A percentile compares a stretch with the other conserved stretches of the same genome.
phyloP scores from a whole-genome alignment of 2,113 vertebrate species.

The Taxidea taxus region DNA sequence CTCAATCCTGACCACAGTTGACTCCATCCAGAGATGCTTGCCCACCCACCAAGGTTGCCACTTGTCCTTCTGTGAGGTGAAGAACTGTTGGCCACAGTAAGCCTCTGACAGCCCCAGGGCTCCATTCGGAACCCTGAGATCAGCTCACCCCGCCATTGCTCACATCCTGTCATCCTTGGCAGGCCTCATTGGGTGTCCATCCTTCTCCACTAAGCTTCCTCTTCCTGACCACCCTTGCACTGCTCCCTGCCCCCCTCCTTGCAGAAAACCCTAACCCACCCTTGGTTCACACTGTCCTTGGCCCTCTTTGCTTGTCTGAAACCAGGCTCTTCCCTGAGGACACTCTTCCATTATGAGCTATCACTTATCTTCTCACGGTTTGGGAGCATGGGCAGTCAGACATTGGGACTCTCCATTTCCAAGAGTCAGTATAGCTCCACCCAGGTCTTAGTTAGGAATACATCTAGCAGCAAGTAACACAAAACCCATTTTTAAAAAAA shows the following conservation, averaged over 20 bases:
- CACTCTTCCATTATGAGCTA: neutral
- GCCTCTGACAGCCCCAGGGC: neutral
- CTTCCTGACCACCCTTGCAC: slow-evolving; percentile 25
- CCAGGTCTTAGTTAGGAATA: neutral
- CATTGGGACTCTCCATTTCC: neutral
- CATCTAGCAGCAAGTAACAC: neutral
- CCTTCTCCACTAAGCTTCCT: slow-evolving; percentile 38
- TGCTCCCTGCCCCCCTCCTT: neutral
- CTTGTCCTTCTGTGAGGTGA: slow-evolving; percentile 27
- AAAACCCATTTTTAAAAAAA: neutral
- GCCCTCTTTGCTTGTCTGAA: neutral
- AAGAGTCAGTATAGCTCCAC: neutral
- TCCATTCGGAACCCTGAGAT: slow-evolving; percentile 11
- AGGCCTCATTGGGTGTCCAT: neutral
- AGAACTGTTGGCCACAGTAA: neutral
- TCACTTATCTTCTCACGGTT: neutral
- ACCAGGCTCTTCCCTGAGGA: neutral
- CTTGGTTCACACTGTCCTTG: neutral
- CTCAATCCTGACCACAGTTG: slow-evolving; percentile 51
- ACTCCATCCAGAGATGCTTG: slow-evolving; percentile 2
- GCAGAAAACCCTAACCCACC: neutral
- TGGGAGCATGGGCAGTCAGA: neutral
- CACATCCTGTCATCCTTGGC: slow-evolving; percentile 53
- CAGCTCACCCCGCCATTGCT: slow-evolving; percentile 7
- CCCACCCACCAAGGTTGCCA: slow-evolving; percentile 15